These are phyloP conservation scores for Orchesella cincta DNA, from an alignment of 1,140 invertebrate genomes.

Conservation along the genomic window DNA sequence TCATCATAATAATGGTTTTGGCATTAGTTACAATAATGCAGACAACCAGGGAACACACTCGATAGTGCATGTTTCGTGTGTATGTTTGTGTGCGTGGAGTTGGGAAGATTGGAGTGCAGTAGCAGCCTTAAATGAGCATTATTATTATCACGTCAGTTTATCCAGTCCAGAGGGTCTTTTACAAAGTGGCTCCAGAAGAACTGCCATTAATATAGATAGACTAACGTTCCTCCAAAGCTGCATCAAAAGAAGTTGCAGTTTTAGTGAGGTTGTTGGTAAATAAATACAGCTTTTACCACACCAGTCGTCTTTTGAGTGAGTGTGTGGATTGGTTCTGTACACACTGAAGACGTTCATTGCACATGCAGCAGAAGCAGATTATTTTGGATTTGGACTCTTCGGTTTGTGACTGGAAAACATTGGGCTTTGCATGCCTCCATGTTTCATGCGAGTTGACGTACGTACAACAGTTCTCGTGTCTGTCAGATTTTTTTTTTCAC, in stretches of 20 bases:
- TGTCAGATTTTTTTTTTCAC: background rate
- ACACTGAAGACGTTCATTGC: too few relatives aligned
- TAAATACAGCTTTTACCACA: too few relatives aligned
- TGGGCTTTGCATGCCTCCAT: too few relatives aligned
- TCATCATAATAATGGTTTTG: slow-evolving; percentile 13
- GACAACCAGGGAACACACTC: background rate
- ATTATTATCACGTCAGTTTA: slow-evolving; percentile 19
- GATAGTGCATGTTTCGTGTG: background rate
- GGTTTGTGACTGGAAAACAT: too few relatives aligned
- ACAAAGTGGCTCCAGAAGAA: background rate
- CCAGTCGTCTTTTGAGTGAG: background rate
- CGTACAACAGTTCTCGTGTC: background rate
- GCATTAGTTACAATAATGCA: background rate
- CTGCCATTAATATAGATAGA: background rate
- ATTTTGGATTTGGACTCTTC: too few relatives aligned
- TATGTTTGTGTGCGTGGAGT: background rate
- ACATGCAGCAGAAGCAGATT: too few relatives aligned
- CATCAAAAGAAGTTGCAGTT: slow-evolving; percentile 18
- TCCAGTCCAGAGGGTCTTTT: background rate
- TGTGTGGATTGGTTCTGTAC: too few relatives aligned
- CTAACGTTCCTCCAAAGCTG: too few relatives aligned
- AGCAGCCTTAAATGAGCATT: background rate
- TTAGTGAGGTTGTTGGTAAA: background rate
- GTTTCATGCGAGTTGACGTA: too few relatives aligned
- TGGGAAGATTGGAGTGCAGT: too few relatives aligned